These are phyloP conservation scores for Catocala nupta DNA, from an alignment of 2,888 invertebrate species.

Conservation along the genomic window DNA sequence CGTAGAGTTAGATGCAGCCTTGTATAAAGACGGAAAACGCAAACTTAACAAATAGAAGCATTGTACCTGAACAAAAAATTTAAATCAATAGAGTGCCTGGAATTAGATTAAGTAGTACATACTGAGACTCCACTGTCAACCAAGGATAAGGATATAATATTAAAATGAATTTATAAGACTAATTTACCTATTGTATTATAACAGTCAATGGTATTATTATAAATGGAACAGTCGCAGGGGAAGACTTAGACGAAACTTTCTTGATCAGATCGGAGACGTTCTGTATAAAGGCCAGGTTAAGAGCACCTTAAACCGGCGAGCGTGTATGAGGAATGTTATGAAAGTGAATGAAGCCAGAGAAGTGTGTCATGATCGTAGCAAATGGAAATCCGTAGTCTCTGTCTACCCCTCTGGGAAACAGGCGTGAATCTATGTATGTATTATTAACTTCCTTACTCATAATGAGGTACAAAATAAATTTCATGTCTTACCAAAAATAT, in stretches of 20 bases:
- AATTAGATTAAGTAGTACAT: slow-evolving; percentile 77
- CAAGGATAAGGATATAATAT: slow-evolving; percentile 44
- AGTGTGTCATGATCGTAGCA: too few relatives aligned
- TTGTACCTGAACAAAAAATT: slow-evolving; percentile 87
- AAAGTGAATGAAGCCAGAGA: too few relatives aligned
- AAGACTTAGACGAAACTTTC: too few relatives aligned
- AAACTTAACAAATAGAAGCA: slow-evolving; percentile 82
- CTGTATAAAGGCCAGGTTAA: too few relatives aligned
- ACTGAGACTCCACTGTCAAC: slow-evolving; percentile 62
- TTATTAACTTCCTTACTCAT: slow-evolving; percentile 23
- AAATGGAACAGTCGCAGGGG: too few relatives aligned
- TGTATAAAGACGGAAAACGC: slow-evolving; percentile 73
- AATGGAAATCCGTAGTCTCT: too few relatives aligned
- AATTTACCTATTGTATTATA: slow-evolving; percentile 65
- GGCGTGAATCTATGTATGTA: too few relatives aligned
- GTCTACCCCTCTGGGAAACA: too few relatives aligned
- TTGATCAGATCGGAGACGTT: too few relatives aligned
- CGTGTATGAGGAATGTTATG: too few relatives aligned
- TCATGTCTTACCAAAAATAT: neutral
- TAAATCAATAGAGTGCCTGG: slow-evolving; percentile 84
- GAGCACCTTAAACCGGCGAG: too few relatives aligned
- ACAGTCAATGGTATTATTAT: too few relatives aligned
- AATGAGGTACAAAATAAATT: slow-evolving; percentile 40
- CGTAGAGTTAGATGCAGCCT: slow-evolving; percentile 83
- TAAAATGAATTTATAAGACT: slow-evolving; percentile 39